Percentiles rank a stretch among this genome's conserved stretches.
These are phyloP conservation scores for Empidonax traillii DNA, from an alignment of 2,113 vertebrate genomes.

Conservation along the genomic window DNA sequence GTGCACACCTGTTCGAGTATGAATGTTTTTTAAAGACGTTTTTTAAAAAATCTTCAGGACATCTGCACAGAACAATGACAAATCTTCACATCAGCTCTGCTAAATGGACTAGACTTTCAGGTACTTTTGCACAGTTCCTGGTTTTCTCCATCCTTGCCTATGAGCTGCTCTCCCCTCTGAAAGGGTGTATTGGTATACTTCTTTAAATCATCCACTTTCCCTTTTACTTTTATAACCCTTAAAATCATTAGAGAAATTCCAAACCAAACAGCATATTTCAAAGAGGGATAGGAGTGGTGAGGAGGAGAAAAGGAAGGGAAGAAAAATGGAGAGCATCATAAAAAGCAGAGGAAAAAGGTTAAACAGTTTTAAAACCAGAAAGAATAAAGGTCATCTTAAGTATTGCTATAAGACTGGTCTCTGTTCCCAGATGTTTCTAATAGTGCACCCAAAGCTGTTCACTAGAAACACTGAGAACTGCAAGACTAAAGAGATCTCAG, in stretches of 20 bases:
- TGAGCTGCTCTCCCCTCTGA: not conserved
- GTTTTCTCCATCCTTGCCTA: not conserved
- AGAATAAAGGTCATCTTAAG: not conserved
- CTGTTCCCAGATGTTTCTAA: not conserved
- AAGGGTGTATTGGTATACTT: not conserved
- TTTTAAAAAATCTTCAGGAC: not conserved
- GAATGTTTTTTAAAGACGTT: not conserved
- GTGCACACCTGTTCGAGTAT: fast-evolving
- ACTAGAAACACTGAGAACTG: not conserved
- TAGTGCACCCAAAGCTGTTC: not conserved
- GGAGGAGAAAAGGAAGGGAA: not conserved
- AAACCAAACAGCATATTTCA: not conserved
- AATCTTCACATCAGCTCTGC: not conserved
- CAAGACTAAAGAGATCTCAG: not conserved
- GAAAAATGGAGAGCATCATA: not conserved
- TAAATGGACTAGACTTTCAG: not conserved
- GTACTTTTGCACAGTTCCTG: not conserved
- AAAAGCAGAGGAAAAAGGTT: not conserved
- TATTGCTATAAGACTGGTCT: not conserved
- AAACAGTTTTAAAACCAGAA: not conserved
- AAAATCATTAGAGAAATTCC: not conserved
- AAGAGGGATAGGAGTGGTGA: fast-evolving
- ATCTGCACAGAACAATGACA: not conserved
- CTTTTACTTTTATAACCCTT: not conserved
- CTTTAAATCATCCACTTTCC: not conserved